These are phyloP conservation scores for Clarias pachynema DNA, from an alignment of 2,797 vertebrate genomes.

Conservation along the genomic window DNA sequence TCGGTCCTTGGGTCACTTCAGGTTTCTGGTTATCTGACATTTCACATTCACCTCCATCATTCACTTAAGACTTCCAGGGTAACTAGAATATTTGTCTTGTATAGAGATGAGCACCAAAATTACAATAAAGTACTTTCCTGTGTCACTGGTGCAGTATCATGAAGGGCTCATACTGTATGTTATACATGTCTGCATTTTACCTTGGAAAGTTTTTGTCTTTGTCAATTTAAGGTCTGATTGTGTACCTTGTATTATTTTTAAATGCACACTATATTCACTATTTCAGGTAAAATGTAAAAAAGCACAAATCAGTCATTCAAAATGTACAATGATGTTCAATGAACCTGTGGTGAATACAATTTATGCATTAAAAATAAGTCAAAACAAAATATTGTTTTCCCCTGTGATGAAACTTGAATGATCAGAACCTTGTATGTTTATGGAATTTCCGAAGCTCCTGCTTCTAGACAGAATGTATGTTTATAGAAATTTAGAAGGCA, in stretches of 20 bases:
- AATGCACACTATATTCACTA: background rate
- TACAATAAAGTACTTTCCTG: background rate
- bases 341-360: background rate
- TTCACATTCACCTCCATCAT: background rate
- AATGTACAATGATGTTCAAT: background rate
- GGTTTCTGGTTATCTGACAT: background rate
- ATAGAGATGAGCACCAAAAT: background rate
- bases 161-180: background rate
- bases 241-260: background rate
- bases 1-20: slow-evolving; percentile 10
- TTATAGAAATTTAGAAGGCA: background rate
- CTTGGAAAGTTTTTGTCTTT: background rate
- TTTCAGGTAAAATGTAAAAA: background rate
- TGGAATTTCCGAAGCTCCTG: background rate
- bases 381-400: background rate
- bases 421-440: background rate
- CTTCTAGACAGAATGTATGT: background rate
- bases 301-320: background rate
- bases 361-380: background rate
- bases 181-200: background rate
- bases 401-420: background rate
- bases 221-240: background rate
- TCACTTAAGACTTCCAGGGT: background rate
- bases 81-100: background rate
- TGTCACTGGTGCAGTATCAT: background rate